A percentile compares a stretch with the other conserved stretches of the same genome.
Conservation (phyloP, 2,888 invertebrate genomes). For the Torymus texanus region DNA sequence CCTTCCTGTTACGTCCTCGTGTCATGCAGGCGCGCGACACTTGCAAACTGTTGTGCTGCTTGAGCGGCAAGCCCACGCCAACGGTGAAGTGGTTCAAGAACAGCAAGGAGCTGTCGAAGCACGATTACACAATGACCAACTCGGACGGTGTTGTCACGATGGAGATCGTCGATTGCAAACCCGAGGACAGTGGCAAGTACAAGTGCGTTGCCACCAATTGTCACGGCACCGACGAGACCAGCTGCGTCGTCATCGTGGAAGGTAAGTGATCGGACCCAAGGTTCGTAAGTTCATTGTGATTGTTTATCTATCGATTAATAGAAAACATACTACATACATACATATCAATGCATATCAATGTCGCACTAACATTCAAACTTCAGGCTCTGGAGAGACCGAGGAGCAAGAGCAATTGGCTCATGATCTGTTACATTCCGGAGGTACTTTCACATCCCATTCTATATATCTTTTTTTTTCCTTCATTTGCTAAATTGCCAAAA, state of each 20-base stretch:
- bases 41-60: slow-evolving; percentile 97
- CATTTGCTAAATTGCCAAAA: too few species aligned
- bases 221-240: slow-evolving; percentile 96
- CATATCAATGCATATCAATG: too few species aligned
- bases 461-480: too few species aligned
- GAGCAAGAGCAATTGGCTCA: slow-evolving; percentile 90
- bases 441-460: slow-evolving; percentile 65
- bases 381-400: slow-evolving; percentile 85
- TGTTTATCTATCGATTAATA: too few species aligned
- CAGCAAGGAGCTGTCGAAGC: slow-evolving; percentile 90
- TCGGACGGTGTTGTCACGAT: slow-evolving; percentile 97
- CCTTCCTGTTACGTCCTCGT: slow-evolving; percentile 98
- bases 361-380: slow-evolving; percentile 40
- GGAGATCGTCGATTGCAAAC: slow-evolving; percentile 96
- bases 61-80: slow-evolving; percentile 95
- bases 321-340: too few species aligned
- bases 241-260: slow-evolving; percentile 96
- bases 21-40: slow-evolving; percentile 97
- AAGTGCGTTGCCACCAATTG: slow-evolving; percentile 94
- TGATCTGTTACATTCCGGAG: slow-evolving; percentile 91
- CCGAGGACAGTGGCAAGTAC: slow-evolving; percentile 97
- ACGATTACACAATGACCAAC: slow-evolving; percentile 92
- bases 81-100: slow-evolving; percentile 96
- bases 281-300: too few species aligned
- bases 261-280: slow-evolving; percentile 76